These are phyloP conservation scores for Myotis myotis DNA, from an alignment of 2,797 vertebrate species.

Conservation along the genomic window DNA sequence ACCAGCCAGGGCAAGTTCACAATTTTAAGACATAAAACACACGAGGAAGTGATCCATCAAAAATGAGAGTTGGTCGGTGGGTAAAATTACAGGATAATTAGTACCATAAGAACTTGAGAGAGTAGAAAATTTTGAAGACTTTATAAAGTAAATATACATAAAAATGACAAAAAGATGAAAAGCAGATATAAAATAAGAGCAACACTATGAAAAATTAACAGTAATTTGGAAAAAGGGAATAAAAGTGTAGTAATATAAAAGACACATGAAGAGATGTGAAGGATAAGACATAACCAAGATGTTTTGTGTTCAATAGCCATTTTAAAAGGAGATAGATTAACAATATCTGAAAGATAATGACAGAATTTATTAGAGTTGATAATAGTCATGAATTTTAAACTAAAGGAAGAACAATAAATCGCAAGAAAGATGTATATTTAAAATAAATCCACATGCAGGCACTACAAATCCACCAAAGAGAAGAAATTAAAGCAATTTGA, in stretches of 20 bases:
- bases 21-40: not conserved
- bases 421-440: not conserved
- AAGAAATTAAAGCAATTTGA: not conserved
- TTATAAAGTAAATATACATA: not conserved
- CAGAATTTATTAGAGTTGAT: not conserved
- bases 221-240: not conserved
- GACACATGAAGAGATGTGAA: not conserved
- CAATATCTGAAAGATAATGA: not conserved
- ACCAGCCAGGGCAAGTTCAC: not conserved
- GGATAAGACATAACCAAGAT: not conserved
- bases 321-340: not conserved
- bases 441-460: not conserved
- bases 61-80: not conserved
- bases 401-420: not conserved
- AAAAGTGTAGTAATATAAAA: not conserved
- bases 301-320: not conserved
- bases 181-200: not conserved
- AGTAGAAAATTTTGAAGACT: not conserved
- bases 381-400: not conserved
- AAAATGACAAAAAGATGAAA: not conserved
- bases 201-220: slow-evolving; percentile 10
- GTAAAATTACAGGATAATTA: not conserved
- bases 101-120: not conserved
- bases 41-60: not conserved
- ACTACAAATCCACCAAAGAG: not conserved